A percentile compares a stretch with the other conserved stretches of the same genome.
These are phyloP conservation scores for Anthrax anthrax DNA, from an alignment of 2,888 invertebrate genomes.

Conservation along the genomic window DNA sequence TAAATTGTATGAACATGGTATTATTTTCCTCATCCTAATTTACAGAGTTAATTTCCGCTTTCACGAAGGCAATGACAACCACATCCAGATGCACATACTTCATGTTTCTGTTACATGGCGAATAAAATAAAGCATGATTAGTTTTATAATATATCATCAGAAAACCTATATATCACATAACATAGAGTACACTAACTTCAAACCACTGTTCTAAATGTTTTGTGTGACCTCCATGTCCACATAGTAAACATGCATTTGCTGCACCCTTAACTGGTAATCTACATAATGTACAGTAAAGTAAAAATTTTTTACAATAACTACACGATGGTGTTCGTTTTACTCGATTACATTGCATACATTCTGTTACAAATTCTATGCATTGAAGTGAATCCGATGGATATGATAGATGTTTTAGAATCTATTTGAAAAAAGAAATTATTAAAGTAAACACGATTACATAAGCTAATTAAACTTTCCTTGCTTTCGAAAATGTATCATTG, in stretches of 20 bases:
- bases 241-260: conserved; percentile 73
- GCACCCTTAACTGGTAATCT: conserved; percentile 71
- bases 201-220: conserved; percentile 77
- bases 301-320: conserved; percentile 52
- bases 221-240: conserved; percentile 89
- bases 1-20: too few species aligned
- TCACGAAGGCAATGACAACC: conserved; percentile 77
- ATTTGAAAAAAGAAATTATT: conserved; percentile 1
- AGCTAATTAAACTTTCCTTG: too few species aligned
- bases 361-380: conserved; percentile 59
- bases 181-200: conserved; percentile 19
- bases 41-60: conserved; percentile 29
- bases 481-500: background rate
- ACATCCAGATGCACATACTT: conserved; percentile 80
- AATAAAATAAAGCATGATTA: conserved; percentile 27
- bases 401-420: conserved; percentile 47
- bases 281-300: conserved; percentile 72
- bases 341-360: conserved; percentile 55
- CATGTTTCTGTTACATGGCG: too few species aligned
- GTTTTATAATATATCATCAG: conserved; percentile 1
- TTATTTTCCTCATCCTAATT: background rate
- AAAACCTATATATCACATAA: background rate
- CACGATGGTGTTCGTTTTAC: conserved; percentile 56
- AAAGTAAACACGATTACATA: background rate
- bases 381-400: conserved; percentile 37